Base-by-base conservation (phyloP, 1,140 invertebrate genomes). In the Brachionus asplanchnoidis region DNA sequence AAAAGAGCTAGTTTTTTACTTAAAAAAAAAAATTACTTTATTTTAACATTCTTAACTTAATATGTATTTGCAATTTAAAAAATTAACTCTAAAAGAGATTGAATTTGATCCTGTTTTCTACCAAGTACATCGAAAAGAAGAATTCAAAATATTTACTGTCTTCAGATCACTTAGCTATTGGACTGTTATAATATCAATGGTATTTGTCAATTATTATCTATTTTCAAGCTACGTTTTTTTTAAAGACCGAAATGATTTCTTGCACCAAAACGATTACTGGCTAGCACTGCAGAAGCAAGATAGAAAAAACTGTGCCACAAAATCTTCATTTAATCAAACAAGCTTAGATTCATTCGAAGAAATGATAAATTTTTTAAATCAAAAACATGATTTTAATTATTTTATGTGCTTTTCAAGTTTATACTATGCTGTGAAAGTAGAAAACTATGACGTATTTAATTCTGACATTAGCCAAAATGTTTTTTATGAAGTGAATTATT, bases 351-450 rank as follows among this genome's bases (percentile, higher is more conserved):
- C 40, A 20, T 20, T 75, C 2, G 23, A 75, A 20, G 12, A 46
- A 8, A 23, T 75, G 9, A 46, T 75, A 9, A n/a, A 75, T 17
- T 46, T 23, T 75, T 75, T 75, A 8, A 75, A 75, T 8, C 40
- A 44, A 46, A 46, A 46, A 44, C 7, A n/a, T 8, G 70, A 75
- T 23, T 75, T 75, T 6, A 75, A 75, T 75, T 75, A 75, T 75
- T 75, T 75, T 46, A 23, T 75, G 40, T 75, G 70, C 11, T 75
- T 75, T 75, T 75, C 70, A 1, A 75, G 40, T 44, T 75, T 75
- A 14, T 75, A 75, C 46, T 75, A 44, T 46, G 12, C 70, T 7
- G 40, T 26, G 2, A 75, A 75, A 75, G 40, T 75, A 20, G 70
- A 75, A 46, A n/a, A 17, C n/a, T 75, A 75, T 17, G 70, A 75